Evolutionary conservation across 2,113 vertebrate genomes (phyloP), one percentile per base, ranked within the genome.

Genomic region (Apeltes quadracus): DNA sequence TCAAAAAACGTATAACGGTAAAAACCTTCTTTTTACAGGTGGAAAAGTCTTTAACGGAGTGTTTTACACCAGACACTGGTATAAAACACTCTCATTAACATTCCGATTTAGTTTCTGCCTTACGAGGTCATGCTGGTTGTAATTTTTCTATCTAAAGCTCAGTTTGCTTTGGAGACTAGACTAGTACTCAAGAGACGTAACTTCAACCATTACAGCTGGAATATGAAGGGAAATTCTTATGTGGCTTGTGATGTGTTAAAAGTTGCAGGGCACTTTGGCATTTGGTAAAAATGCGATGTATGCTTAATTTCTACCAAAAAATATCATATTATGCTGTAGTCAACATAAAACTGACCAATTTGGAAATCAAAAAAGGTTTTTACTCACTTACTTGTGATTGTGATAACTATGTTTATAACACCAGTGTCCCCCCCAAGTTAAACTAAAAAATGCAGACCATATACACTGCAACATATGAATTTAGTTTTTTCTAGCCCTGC

Each of bases 71-170:
- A n/a, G n/a, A n/a, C n/a, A n/a, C 5, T 44, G 39, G 51, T 61
- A 61, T 63, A 39, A 70, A 83, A 61, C 13, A 5, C 62, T 69
- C 39, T 43, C 11, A 61, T 44, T 8, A 14, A 22, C 39, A 15
- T 65, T 69, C 59, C 34, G 22, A 56, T 41, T 53, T 63, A 67
- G 62, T 59, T 27, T 18, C 4, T 70, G 29, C 23, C 29, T 61
- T 74, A 6, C 10, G 29, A 3, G 23, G 53, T 53, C 7, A 29
- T 61, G 51, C 43, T 58, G 4, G 14, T 29, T 55, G 41, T 14
- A 38, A 61, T 0, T 2, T 23, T 38, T 32, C 22, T 70, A 38
- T 29, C 14, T 10, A n/a, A 18, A 14, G 23, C 22, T 0, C 4
- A 1, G 18, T 27, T 32, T 34, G 7, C 23, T 18, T 69, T 76